Evolutionary conservation across 2,113 vertebrate genomes (phyloP).

Genomic region (Phaetusa simplex): DNA sequence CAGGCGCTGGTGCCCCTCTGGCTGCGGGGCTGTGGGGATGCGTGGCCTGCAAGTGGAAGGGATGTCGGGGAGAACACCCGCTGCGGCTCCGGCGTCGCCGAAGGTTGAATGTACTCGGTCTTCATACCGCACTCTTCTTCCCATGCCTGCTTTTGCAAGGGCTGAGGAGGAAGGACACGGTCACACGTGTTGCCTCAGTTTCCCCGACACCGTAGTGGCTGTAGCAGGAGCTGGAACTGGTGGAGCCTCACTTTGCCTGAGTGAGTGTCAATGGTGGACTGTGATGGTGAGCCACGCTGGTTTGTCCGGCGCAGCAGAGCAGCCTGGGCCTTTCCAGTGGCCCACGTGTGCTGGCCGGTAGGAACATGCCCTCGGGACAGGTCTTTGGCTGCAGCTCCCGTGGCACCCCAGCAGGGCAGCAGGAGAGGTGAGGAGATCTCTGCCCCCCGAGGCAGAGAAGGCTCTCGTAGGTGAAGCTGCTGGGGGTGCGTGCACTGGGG

Average conservation of each 20-base stretch:
- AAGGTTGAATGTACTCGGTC: too few relatives aligned
- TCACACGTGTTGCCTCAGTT: accelerated
- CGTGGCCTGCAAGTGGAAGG: neutral
- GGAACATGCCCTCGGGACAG: neutral
- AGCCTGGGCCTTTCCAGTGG: neutral
- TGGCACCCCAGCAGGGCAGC: neutral
- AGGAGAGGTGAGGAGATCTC: neutral
- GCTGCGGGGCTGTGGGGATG: neutral
- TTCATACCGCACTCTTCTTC: neutral
- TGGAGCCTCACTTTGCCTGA: neutral
- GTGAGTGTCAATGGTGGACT: accelerated
- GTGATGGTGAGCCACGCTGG: accelerated
- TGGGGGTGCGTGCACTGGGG: accelerated
- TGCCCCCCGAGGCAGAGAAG: neutral
- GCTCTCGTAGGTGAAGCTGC: too few relatives aligned
- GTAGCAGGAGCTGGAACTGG: neutral
- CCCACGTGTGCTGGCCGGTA: accelerated
- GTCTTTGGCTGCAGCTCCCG: neutral
- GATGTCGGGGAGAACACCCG: too few relatives aligned
- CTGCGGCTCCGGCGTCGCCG: accelerated
- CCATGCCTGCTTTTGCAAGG: neutral
- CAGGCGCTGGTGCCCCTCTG: neutral
- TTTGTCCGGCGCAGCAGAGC: neutral
- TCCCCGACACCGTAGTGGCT: accelerated
- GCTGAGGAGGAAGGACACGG: neutral